Percentiles rank a stretch among this genome's conserved stretches.
Evolutionary conservation across 2,797 vertebrate species (phyloP).

Genomic region (Cetoscarus ocellatus): DNA sequence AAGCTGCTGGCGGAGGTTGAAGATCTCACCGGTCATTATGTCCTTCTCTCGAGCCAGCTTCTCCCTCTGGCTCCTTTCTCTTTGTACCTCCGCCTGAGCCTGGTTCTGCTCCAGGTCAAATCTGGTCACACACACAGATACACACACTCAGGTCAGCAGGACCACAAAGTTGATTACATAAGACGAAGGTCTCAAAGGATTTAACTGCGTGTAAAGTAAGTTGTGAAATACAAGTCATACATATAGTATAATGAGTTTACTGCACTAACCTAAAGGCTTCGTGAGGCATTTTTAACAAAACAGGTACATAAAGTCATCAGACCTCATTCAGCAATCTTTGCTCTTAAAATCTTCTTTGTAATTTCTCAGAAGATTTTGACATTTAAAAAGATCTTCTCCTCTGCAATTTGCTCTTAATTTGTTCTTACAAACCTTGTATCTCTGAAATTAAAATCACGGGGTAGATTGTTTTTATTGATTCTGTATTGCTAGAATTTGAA

Average conservation of each 20-base stretch:
- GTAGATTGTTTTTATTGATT: too few species aligned
- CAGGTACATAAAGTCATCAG: not conserved
- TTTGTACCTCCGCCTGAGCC: slow-evolving; percentile 90
- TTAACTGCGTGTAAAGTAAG: not conserved
- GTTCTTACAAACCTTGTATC: too few species aligned
- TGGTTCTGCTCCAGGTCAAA: slow-evolving; percentile 95
- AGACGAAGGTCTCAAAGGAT: not conserved
- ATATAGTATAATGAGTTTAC: too few species aligned
- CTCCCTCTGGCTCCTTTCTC: slow-evolving; percentile 91
- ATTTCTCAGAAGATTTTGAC: too few species aligned
- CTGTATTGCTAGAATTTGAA: too few species aligned
- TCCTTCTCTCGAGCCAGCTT: slow-evolving; percentile 94
- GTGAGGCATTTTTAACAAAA: not conserved
- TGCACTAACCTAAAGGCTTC: not conserved
- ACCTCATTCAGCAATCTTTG: too few species aligned
- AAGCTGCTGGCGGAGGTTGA: slow-evolving; percentile 93
- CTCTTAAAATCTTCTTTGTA: too few species aligned
- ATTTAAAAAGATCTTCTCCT: too few species aligned
- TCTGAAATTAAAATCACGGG: too few species aligned
- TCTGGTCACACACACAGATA: slow-evolving; percentile 72
- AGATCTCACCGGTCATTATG: slow-evolving; percentile 90
- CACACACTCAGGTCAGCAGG: slow-evolving; percentile 20
- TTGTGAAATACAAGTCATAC: not conserved
- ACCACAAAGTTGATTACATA: slow-evolving; percentile 12
- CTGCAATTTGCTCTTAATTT: too few species aligned